phyloP scores from a whole-genome alignment of 2,797 vertebrate genomes.

The Hozukius guyotensis region DNA sequence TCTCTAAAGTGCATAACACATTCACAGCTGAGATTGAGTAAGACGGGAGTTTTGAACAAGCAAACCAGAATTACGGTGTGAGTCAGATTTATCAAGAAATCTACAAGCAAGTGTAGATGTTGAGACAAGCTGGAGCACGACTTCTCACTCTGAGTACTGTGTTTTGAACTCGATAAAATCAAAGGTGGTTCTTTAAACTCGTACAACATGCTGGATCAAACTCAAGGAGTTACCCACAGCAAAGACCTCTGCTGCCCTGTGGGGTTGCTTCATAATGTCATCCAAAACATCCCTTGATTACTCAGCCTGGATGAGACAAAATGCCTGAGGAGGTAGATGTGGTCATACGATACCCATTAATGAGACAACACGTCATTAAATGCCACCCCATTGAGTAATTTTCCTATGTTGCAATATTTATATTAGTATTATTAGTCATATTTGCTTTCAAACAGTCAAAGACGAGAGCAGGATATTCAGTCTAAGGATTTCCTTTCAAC shows the following conservation, averaged over 20 bases:
- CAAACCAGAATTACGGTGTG: neutral
- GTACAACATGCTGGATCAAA: neutral
- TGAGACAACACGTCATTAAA: neutral
- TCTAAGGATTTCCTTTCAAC: neutral
- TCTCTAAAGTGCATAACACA: neutral
- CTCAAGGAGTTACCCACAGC: neutral
- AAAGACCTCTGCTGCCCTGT: no score
- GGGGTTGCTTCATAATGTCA: neutral
- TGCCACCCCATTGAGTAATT: neutral
- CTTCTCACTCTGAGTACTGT: neutral
- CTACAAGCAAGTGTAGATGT: neutral
- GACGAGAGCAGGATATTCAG: neutral
- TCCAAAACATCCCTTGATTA: neutral
- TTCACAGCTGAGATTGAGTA: constrained; percentile 6
- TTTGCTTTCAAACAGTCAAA: neutral
- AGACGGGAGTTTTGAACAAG: neutral
- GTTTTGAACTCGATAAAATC: neutral
- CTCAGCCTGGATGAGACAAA: neutral
- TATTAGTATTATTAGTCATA: neutral
- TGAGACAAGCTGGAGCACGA: constrained; percentile 22
- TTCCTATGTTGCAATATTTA: neutral
- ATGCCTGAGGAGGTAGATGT: neutral
- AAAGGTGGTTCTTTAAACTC: neutral
- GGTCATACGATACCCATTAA: neutral
- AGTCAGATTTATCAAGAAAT: constrained; percentile 23